phyloP scores from a whole-genome alignment of 2,888 invertebrate genomes.

The Drosophila conformis region DNA sequence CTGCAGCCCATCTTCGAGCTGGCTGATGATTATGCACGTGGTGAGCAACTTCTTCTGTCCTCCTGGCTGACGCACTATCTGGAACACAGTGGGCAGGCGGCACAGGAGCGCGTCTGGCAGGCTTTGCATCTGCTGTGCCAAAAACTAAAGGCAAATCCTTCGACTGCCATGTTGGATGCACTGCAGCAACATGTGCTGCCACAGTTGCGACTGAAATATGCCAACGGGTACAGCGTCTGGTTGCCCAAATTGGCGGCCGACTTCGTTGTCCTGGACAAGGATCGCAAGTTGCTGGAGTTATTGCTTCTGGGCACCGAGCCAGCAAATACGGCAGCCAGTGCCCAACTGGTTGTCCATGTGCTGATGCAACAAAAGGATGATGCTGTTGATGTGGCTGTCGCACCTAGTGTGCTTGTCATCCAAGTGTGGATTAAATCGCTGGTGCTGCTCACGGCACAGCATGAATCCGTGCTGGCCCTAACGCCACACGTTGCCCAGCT shows the following conservation, averaged over 20 bases:
- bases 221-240: slow-evolving; percentile 76
- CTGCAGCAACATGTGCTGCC: slow-evolving; percentile 82
- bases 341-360: slow-evolving; percentile 73
- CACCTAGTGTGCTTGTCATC: slow-evolving; percentile 66
- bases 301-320: slow-evolving; percentile 76
- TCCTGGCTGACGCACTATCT: slow-evolving; percentile 83
- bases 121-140: slow-evolving; percentile 79
- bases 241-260: slow-evolving; percentile 82
- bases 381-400: slow-evolving; percentile 1
- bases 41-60: slow-evolving; percentile 81
- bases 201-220: slow-evolving; percentile 80
- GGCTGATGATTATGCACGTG: slow-evolving; percentile 76
- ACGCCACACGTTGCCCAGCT: slow-evolving; percentile 71
- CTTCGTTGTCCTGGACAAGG: slow-evolving; percentile 71
- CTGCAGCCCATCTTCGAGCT: slow-evolving; percentile 78
- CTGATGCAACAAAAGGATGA: slow-evolving; percentile 41
- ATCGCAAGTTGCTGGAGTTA: slow-evolving; percentile 69
- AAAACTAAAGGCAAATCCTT: slow-evolving; percentile 16
- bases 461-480: slow-evolving; percentile 79
- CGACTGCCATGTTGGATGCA: slow-evolving; percentile 63
- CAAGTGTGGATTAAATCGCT: slow-evolving; percentile 84
- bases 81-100: slow-evolving; percentile 75
- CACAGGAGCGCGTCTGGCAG: slow-evolving; percentile 83
- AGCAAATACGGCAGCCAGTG: slow-evolving; percentile 74
- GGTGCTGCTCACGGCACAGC: slow-evolving; percentile 80